These are phyloP conservation scores for Aporrectodea caliginosa DNA, from an alignment of 1,140 invertebrate genomes.

Conservation along the genomic window DNA sequence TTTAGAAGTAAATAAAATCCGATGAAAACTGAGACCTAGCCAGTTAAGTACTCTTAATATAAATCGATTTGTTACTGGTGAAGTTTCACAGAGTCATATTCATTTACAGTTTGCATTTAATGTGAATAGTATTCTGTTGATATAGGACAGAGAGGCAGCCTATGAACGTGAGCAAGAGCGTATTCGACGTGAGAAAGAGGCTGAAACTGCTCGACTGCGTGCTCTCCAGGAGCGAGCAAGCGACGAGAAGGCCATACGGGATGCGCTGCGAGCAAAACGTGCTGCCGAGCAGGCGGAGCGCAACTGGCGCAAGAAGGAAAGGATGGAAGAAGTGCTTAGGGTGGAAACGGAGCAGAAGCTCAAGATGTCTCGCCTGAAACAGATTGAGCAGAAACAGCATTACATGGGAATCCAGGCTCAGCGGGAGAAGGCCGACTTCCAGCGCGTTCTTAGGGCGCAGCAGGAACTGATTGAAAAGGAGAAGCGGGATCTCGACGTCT, in stretches of 20 bases:
- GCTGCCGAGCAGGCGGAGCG: slow-evolving; percentile 54
- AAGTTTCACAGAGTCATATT: too few relatives aligned
- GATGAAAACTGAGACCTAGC: too few relatives aligned
- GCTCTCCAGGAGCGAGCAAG: slow-evolving; percentile 51
- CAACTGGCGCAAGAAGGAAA: slow-evolving; percentile 54
- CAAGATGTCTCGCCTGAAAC: slow-evolving; percentile 46
- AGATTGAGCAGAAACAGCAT: slow-evolving; percentile 53
- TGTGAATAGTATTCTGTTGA: too few relatives aligned
- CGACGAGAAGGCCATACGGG: slow-evolving; percentile 53
- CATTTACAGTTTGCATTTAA: too few relatives aligned
- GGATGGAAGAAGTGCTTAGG: slow-evolving; percentile 48
- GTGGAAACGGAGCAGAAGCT: slow-evolving; percentile 48
- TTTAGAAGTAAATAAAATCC: too few relatives aligned
- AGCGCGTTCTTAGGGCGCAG: slow-evolving; percentile 54
- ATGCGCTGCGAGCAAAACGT: slow-evolving; percentile 52
- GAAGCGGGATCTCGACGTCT: slow-evolving; percentile 43
- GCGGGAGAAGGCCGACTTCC: slow-evolving; percentile 52
- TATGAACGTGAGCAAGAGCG: slow-evolving; percentile 52
- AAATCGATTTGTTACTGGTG: too few relatives aligned
- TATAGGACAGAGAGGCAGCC: slow-evolving; percentile 53
- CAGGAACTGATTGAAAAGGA: slow-evolving; percentile 55
- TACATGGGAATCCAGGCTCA: slow-evolving; percentile 54
- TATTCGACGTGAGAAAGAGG: slow-evolving; percentile 53
- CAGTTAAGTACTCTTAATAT: too few relatives aligned
- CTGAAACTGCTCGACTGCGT: slow-evolving; percentile 48